phyloP scores from a whole-genome alignment of 35 echinoderm and acorn worm genomes.

The Apostichopus parvimensis region DNA sequence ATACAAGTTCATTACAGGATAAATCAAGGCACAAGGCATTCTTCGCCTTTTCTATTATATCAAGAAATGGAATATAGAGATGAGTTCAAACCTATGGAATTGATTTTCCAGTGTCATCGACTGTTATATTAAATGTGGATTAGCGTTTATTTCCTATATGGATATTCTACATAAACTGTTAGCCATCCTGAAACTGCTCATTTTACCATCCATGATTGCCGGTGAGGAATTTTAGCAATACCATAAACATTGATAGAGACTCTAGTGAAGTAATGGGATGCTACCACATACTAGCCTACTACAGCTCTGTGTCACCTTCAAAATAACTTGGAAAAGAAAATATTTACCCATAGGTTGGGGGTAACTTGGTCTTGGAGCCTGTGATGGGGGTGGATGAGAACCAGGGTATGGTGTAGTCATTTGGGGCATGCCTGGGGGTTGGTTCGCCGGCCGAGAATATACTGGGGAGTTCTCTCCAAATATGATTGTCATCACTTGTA shows the following conservation, averaged over 20 bases:
- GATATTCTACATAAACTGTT: too few relatives aligned
- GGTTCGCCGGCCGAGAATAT: slow-evolving; percentile 50
- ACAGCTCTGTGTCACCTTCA: not conserved
- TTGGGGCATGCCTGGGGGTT: not conserved
- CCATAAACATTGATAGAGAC: not conserved
- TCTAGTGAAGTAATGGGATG: not conserved
- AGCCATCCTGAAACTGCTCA: too few relatives aligned
- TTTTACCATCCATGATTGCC: too few relatives aligned
- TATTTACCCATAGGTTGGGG: slow-evolving; percentile 8
- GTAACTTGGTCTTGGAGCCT: not conserved
- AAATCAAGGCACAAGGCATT: not conserved
- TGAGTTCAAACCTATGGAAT: too few relatives aligned
- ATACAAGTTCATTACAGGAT: not conserved
- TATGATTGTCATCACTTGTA: slow-evolving; percentile 84
- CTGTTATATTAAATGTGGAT: too few relatives aligned
- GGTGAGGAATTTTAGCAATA: not conserved
- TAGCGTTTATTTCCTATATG: too few relatives aligned
- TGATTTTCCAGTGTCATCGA: too few relatives aligned
- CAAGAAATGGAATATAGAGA: too few relatives aligned
- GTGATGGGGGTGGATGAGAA: slow-evolving; percentile 32
- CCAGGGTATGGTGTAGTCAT: slow-evolving; percentile 27
- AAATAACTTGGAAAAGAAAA: not conserved
- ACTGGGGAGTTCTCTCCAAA: slow-evolving; percentile 90
- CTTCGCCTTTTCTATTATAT: not conserved
- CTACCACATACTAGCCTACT: not conserved